phyloP scores from a whole-genome alignment of 2,113 vertebrate species.

The Macquaria ambigua region DNA sequence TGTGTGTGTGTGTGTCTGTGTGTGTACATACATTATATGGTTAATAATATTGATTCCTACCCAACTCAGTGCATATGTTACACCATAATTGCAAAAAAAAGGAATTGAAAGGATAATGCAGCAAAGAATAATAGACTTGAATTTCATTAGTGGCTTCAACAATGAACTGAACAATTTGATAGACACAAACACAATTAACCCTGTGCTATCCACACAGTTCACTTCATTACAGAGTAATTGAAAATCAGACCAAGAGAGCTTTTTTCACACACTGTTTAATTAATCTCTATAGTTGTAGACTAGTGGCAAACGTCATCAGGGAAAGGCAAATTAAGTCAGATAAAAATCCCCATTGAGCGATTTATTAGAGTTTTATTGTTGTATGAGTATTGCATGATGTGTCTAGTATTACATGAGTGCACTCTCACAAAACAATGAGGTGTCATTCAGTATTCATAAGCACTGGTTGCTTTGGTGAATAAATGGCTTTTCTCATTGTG shows the following conservation, averaged over 20 bases:
- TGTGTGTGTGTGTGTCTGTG: background rate
- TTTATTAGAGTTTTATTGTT: conserved; percentile 43
- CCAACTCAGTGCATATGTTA: background rate
- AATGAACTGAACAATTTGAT: conserved; percentile 35
- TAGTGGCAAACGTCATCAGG: conserved; percentile 29
- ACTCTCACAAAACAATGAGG: conserved; percentile 7
- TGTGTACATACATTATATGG: background rate
- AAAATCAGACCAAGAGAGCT: conserved; percentile 14
- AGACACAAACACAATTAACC: conserved; percentile 64
- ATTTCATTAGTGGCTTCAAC: conserved; percentile 52
- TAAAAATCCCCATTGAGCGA: conserved; percentile 25
- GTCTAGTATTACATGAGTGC: conserved; percentile 11
- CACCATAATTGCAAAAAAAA: background rate
- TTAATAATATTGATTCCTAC: conserved; percentile 3
- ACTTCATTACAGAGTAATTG: conserved; percentile 58
- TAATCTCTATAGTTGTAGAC: conserved; percentile 36
- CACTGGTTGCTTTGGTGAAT: conserved; percentile 14
- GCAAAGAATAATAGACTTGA: conserved; percentile 37
- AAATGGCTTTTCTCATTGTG: conserved; percentile 18
- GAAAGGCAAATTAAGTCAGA: conserved; percentile 40
- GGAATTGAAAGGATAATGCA: background rate
- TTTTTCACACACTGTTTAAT: conserved; percentile 23
- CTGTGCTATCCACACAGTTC: conserved; percentile 49
- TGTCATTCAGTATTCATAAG: conserved; percentile 40
- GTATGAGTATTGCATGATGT: conserved; percentile 24